Base-by-base conservation (phyloP, 1,140 invertebrate genomes). In the Macrobrachium rosenbergii region DNA sequence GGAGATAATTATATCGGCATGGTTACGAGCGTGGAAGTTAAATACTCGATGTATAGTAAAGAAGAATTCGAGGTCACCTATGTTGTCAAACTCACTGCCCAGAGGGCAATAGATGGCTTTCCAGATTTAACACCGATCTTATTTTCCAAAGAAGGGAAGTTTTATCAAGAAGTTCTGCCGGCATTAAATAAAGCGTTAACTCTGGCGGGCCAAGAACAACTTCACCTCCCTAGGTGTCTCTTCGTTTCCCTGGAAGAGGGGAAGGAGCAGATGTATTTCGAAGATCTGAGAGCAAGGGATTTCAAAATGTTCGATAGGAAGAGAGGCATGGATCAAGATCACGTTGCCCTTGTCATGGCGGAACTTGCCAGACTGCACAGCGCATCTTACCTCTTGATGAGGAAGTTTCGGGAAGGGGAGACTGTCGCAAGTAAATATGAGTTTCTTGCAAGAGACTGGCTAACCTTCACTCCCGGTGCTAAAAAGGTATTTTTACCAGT, bases 291-390 rank as follows among this genome's bases (percentile, higher is more conserved):
- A n/a, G 21, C 21, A 2, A 59, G 28, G n/a, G 78, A 62, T 2
- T 87, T 87, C 23, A 87, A 63, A 43, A 21, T 87, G 58, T 60
- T 75, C 19, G 85, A 87, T 45, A 63, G 85, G 52, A 87, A 19
- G 21, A 75, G 82, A 43, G 16, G 23, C 8, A 16, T 87, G 60
- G 62, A 59, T 17, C 3, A 43, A 59, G 17, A 28, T 19, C 85
- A 87, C 69, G 59, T 79, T 12, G 59, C 16, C 64, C 69, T 87
- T n/a, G 67, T 75, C 14, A 28, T 87, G 28, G 59, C 43, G 5
- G 85, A 87, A 43, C 78, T 87, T 67, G 85, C 78, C 19, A 75
- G 69, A 64, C 69, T 87, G 52, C 85, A 87, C 78, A 79, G 78
- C 3, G 85, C 78, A 43, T 87, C 85, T 2, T 37, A 81, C 28